phyloP scores from a whole-genome alignment of 2,113 vertebrate species.

The Phainopepla nitens region DNA sequence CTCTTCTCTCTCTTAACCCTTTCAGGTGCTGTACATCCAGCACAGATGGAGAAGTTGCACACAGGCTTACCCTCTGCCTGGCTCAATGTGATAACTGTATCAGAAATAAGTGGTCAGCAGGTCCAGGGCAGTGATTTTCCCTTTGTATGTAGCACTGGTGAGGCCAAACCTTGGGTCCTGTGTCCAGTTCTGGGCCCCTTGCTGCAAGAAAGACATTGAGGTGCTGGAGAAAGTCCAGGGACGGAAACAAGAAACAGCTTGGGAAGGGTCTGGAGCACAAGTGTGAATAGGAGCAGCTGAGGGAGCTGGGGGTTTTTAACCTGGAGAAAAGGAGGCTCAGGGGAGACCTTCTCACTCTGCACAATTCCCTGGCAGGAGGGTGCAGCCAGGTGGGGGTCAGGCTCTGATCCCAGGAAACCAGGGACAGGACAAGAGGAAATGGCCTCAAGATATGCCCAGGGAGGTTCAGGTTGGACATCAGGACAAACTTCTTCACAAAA shows the following conservation, averaged over 20 bases:
- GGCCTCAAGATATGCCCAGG: neutral
- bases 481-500: neutral
- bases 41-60: neutral
- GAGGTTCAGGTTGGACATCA: neutral
- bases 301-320: neutral
- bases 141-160: neutral
- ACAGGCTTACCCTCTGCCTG: neutral
- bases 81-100: neutral
- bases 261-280: neutral
- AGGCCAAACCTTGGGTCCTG: neutral
- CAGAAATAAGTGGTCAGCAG: neutral
- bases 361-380: neutral
- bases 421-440: neutral
- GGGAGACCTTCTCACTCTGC: neutral
- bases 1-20: neutral
- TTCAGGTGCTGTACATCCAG: neutral
- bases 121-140: neutral
- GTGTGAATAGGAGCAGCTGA: neutral
- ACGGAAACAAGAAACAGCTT: neutral
- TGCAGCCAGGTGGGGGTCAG: accelerated
- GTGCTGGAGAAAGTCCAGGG: neutral
- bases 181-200: neutral
- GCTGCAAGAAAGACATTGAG: neutral
- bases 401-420: neutral
- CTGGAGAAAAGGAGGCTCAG: neutral